These are phyloP conservation scores for Oopsacas minuta DNA, from an alignment of 37 sponge, comb jelly and placozoan genomes.

Conservation along the genomic window DNA sequence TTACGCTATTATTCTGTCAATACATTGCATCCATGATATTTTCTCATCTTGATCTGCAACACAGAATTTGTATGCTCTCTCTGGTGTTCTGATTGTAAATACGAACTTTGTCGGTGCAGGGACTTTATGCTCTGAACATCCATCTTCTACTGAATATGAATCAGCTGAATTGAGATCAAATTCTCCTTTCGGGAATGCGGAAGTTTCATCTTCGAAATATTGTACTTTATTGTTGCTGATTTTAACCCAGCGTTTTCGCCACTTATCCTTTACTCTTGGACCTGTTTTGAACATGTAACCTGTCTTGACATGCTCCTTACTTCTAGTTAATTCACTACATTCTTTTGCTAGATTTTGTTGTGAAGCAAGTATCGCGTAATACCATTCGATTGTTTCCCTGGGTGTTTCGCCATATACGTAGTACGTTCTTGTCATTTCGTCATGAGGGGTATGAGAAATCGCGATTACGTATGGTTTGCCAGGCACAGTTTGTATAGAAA, in stretches of 20 bases:
- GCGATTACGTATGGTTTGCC: background rate
- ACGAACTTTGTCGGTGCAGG: background rate
- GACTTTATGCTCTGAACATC: background rate
- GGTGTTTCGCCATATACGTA: background rate
- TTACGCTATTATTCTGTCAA: background rate
- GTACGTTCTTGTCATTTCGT: background rate
- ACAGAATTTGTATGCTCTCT: background rate
- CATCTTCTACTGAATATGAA: background rate
- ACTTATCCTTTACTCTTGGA: background rate
- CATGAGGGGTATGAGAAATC: background rate
- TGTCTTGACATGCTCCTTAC: background rate
- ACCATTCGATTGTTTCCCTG: background rate
- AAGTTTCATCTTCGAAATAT: conserved; percentile 17
- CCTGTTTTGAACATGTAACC: background rate
- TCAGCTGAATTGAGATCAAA: background rate
- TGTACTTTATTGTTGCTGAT: background rate
- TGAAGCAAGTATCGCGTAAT: background rate
- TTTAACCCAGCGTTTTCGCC: background rate
- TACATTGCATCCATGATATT: background rate
- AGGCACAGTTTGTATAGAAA: background rate
- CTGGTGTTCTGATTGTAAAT: background rate
- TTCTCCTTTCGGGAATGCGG: background rate
- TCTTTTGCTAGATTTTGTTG: background rate
- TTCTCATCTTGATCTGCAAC: background rate
- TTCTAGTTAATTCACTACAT: background rate